Percentiles rank a stretch among this genome's conserved stretches.
Conservation (phyloP, 2,113 vertebrate species). For the Trogon melanurus region DNA sequence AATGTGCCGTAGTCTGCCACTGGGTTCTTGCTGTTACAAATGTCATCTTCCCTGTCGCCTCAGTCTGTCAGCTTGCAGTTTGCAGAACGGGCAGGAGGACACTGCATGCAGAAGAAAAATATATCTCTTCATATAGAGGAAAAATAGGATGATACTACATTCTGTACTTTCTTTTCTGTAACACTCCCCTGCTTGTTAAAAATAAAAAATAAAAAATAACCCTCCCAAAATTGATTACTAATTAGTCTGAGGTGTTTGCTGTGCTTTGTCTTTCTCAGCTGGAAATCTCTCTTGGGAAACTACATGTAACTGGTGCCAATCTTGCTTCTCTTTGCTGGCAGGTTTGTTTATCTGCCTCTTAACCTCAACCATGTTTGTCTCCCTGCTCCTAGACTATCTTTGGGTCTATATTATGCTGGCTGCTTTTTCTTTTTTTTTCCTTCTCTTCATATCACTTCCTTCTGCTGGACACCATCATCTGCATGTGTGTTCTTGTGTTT, state of each 20-base stretch:
- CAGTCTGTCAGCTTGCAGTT: background rate
- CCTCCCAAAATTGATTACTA: background rate
- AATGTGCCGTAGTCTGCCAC: background rate
- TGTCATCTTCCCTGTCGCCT: background rate
- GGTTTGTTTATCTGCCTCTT: background rate
- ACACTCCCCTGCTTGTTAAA: background rate
- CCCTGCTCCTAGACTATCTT: background rate
- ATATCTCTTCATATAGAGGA: background rate
- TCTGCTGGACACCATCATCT: background rate
- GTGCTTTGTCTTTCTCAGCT: background rate
- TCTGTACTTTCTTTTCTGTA: background rate
- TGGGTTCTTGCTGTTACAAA: background rate
- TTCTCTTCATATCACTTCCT: fast-evolving
- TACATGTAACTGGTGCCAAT: background rate
- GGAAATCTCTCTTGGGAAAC: background rate
- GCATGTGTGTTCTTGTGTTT: background rate
- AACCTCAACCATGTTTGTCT: background rate
- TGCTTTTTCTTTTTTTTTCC: background rate
- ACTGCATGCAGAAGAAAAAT: too few relatives aligned
- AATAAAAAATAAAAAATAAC: background rate
- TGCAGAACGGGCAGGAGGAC: background rate
- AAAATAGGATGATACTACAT: background rate
- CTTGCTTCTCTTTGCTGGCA: background rate
- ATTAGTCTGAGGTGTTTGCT: background rate
- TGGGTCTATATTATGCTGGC: background rate